Evolutionary conservation across 1,140 invertebrate genomes (phyloP), one percentile per base, ranked within the genome.

Genomic region (Onthophagus taurus): DNA sequence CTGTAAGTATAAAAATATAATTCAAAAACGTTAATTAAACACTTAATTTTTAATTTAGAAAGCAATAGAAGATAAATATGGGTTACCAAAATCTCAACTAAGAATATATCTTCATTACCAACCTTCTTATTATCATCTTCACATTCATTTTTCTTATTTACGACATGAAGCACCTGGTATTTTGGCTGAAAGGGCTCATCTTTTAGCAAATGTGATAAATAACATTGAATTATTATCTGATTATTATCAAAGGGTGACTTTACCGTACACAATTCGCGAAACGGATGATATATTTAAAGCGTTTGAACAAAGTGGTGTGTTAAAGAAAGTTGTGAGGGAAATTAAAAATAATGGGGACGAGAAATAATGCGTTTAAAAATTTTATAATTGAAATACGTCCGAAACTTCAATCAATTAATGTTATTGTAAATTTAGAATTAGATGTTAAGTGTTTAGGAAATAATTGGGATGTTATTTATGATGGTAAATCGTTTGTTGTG

Each of bases 71-170:
- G 73, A 90, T 18, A 89, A 88, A 53, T 97, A 86, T 65, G 76
- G 77, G 4, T 45, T 97, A 4, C 64, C 74, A 14, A 58, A 67
- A 18, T 75, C 74, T 34, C 80, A 90, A 59, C 60, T 97, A 13
- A 75, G 91, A 34, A 76, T 85, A 47, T 97, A 90, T 66, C 66
- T 97, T 3, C 95, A 98, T 63, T 98, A 98, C 67, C 92, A 93
- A 59, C 95, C 95, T 4, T 91, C 91, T 0, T 97, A 92, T 68
- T 97, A 96, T 69, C 92, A 97, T 68, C 69, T 98, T 6, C 95
- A 98, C 60, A 76, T 97, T 2, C 94, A 98, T 66, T 92, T 96
- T 55, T 88, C 83, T n/a, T 78, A 82, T 47, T 58, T 96, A 1
- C 75, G 79, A 42, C 81, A 82, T 67, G 83, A 91, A 53, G 78